These are phyloP conservation scores for Echinometra lucunter DNA, from an alignment of 53 echinoderm and acorn worm genomes.

Conservation along the genomic window DNA sequence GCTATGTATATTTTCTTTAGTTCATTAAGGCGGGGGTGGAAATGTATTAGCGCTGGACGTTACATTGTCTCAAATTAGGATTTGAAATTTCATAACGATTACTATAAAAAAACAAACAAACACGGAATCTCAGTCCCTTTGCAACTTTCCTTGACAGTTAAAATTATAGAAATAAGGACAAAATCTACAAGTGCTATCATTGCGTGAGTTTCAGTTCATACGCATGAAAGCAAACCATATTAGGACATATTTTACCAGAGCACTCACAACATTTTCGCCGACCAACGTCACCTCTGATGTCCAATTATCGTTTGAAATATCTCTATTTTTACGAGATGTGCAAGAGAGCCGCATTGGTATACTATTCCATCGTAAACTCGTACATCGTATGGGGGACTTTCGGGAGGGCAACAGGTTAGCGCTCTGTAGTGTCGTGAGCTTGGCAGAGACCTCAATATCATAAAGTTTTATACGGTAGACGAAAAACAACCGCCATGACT, in stretches of 20 bases:
- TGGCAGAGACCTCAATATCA: slow-evolving; percentile 48
- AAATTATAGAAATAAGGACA: not conserved
- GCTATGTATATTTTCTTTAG: too few relatives aligned
- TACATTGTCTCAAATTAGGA: too few relatives aligned
- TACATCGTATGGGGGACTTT: slow-evolving; percentile 30
- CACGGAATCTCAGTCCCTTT: too few relatives aligned
- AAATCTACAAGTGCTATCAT: not conserved
- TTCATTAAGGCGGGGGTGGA: too few relatives aligned
- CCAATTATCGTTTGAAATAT: slow-evolving; percentile 54
- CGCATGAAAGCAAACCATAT: not conserved
- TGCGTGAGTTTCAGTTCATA: not conserved
- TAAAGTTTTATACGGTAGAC: slow-evolving; percentile 48
- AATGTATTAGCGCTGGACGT: too few relatives aligned
- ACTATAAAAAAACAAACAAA: not conserved
- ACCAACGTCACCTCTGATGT: slow-evolving; percentile 19
- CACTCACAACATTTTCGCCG: not conserved
- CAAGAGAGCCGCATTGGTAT: slow-evolving; percentile 2
- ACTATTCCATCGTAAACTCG: not conserved
- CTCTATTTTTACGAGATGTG: slow-evolving; percentile 53
- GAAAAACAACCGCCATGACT: slow-evolving; percentile 36
- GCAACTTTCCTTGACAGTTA: not conserved
- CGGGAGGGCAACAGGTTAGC: slow-evolving; percentile 51
- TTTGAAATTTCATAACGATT: too few relatives aligned
- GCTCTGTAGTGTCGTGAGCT: slow-evolving; percentile 8
- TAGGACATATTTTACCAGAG: not conserved